A percentile compares a stretch with the other conserved stretches of the same genome.
Evolutionary conservation across 1,140 invertebrate species (phyloP).

Genomic region (Brevipalpus yothersi): DNA sequence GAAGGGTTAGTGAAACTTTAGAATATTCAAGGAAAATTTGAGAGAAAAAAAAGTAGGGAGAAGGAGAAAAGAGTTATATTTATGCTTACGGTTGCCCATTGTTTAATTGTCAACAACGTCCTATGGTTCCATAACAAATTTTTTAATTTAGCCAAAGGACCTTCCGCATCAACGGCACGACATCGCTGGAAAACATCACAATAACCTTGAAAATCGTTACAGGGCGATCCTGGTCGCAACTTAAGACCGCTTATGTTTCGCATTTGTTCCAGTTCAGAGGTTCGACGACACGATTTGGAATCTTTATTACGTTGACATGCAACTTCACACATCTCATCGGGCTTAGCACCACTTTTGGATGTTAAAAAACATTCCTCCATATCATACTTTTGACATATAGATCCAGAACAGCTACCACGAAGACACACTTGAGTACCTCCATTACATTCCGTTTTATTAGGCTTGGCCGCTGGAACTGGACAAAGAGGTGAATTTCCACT

Average conservation of each 20-base stretch:
- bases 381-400: slow-evolving; percentile 80
- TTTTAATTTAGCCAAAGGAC: slow-evolving; percentile 81
- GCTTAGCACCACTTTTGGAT: slow-evolving; percentile 38
- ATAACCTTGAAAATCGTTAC: slow-evolving; percentile 94
- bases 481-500: slow-evolving; percentile 35
- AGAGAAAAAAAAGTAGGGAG: background rate
- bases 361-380: slow-evolving; percentile 90
- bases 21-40: background rate
- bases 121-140: slow-evolving; percentile 80
- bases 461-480: slow-evolving; percentile 44
- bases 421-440: slow-evolving; percentile 65
- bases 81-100: slow-evolving; percentile 49
- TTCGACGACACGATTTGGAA: slow-evolving; percentile 48
- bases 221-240: slow-evolving; percentile 74
- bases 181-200: slow-evolving; percentile 98
- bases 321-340: slow-evolving; percentile 73
- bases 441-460: slow-evolving; percentile 59
- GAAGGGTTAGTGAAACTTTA: background rate
- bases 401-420: slow-evolving; percentile 74
- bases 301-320: slow-evolving; percentile 70
- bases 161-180: slow-evolving; percentile 88
- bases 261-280: slow-evolving; percentile 45
- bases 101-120: slow-evolving; percentile 55
- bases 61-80: background rate
- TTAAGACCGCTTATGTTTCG: slow-evolving; percentile 56